These are phyloP conservation scores for Bufo gargarizans DNA, from an alignment of 2,113 vertebrate genomes.

Conservation along the genomic window DNA sequence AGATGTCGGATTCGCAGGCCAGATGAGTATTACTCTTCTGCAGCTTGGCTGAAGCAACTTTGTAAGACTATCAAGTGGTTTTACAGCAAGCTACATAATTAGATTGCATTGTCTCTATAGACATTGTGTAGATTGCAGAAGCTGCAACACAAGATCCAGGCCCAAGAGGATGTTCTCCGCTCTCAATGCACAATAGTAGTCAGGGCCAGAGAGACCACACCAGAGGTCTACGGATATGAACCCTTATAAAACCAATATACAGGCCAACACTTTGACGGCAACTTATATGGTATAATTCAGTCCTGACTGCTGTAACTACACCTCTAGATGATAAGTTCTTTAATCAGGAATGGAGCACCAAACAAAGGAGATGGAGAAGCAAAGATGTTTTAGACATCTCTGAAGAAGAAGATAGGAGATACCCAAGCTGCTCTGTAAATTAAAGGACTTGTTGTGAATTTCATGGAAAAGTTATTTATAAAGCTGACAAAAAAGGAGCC, in stretches of 20 bases:
- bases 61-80: conserved; percentile 9
- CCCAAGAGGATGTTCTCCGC: neutral
- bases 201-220: neutral
- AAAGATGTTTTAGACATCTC: neutral
- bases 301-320: neutral
- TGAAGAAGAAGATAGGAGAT: neutral
- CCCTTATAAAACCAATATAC: neutral
- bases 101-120: neutral
- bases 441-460: neutral
- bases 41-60: neutral
- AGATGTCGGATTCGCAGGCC: conserved; percentile 53
- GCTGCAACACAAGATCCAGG: neutral
- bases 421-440: neutral
- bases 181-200: neutral
- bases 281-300: neutral
- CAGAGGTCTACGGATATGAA: neutral
- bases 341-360: neutral
- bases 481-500: neutral
- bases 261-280: neutral
- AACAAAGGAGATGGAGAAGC: neutral
- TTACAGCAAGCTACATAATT: neutral
- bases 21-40: conserved; percentile 20
- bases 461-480: conserved; percentile 10
- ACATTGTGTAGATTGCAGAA: neutral
- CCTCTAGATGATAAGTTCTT: neutral